These are phyloP conservation scores for Hycleus phaleratus DNA, from an alignment of 1,140 invertebrate genomes.

Conservation along the genomic window DNA sequence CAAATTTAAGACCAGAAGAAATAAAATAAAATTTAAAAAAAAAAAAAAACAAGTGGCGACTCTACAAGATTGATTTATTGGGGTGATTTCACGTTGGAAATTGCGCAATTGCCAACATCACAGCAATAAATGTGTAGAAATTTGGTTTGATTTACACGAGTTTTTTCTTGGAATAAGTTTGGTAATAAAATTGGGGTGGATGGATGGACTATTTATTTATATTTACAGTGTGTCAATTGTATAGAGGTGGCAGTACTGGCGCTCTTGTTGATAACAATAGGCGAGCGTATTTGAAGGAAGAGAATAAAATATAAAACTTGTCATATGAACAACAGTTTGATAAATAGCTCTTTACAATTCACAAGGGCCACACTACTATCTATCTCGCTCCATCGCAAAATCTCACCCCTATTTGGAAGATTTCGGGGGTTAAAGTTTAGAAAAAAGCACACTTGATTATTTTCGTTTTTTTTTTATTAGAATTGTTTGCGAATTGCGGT, in stretches of 20 bases:
- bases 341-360: conserved; percentile 20
- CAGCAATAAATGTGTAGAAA: background rate
- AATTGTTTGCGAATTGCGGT: too few relatives aligned
- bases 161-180: too few relatives aligned
- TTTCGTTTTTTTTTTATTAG: too few relatives aligned
- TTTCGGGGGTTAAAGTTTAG: background rate
- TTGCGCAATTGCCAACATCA: background rate
- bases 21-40: too few relatives aligned
- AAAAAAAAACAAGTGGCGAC: too few relatives aligned
- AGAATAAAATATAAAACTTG: conserved; percentile 31
- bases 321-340: conserved; percentile 26
- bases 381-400: too few relatives aligned
- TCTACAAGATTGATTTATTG: background rate
- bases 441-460: too few relatives aligned
- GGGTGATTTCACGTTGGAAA: background rate
- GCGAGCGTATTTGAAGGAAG: conserved; percentile 5
- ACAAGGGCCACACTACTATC: background rate
- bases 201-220: conserved; percentile 25
- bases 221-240: conserved; percentile 26
- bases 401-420: too few relatives aligned
- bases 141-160: background rate
- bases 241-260: conserved; percentile 23
- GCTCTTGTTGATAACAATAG: conserved; percentile 16
- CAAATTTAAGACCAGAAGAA: too few relatives aligned
- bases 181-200: background rate